Base-by-base conservation (phyloP, 2,797 vertebrate genomes). In the Acrossocheilus fasciatus region DNA sequence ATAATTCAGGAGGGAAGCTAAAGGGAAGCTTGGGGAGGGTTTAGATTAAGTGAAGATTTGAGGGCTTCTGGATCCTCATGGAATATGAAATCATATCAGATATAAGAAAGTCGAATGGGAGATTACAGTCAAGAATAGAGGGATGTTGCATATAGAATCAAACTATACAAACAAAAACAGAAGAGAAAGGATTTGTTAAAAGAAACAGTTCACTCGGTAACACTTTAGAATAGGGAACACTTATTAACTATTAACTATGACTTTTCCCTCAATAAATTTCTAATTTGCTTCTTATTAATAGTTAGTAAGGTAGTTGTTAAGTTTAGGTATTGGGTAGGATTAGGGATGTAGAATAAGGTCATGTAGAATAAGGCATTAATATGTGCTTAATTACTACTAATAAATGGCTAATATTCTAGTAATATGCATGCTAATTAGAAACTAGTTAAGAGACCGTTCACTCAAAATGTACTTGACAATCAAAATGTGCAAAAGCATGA, bases 1-100 rank as follows among this genome's bases (percentile, higher is more conserved):
- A 84, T 77, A 50, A 76, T 84, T 76, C 72, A 50, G 20, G 3
- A 76, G 57, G 59, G 23, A 76, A 84, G 82, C 54, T 83, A n/a
- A 74, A 74, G 26, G 12, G 12, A 75, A 75, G 45, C 73, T 52
- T 76, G 17, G 34, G 34, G 6, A 68, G 43, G 23, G 15, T 52
- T 52, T 84, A 77, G 59, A 23, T 84, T 66, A 76, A 84, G 41
- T 84, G 45, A 76, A 20, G 59, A 77, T 52, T 76, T 59, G 10
- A 73, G 36, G 50, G 50, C 69, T 74, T 62, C n/a, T 70, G 26
- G n/a, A 34, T 64, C 41, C 52, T 85, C 17, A 7, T 30, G 14
- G 43, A 77, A 84, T 69, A 84, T 77, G 15, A 68, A 84, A 64
- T 36, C 23, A 26, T 30, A 47, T 64, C 57, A 66, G 7, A 83